A percentile compares a stretch with the other conserved stretches of the same genome.
Conservation (phyloP, 1,140 invertebrate genomes). For the Campoletis sonorensis region DNA sequence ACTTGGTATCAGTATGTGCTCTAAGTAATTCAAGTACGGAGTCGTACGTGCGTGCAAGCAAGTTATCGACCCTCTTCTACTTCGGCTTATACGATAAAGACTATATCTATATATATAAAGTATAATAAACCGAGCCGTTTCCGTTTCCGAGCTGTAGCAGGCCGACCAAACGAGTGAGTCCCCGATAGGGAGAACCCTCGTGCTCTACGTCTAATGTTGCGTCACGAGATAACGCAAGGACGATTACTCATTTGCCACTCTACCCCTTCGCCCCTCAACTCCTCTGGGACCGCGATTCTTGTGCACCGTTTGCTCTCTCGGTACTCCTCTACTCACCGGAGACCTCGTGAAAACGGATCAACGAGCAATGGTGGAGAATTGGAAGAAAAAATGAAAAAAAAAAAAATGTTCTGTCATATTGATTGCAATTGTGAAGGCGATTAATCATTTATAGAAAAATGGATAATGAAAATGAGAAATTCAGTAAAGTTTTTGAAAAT, state of each 20-base stretch:
- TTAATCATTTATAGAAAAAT: no score
- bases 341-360: background rate
- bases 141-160: slow-evolving; percentile 49
- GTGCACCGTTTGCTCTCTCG: slow-evolving; percentile 44
- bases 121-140: slow-evolving; percentile 43
- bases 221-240: slow-evolving; percentile 56
- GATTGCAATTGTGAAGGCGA: no score
- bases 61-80: slow-evolving; percentile 57
- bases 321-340: background rate
- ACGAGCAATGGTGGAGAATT: background rate
- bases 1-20: background rate
- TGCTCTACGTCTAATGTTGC: slow-evolving; percentile 56
- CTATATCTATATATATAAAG: background rate
- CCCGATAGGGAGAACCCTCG: slow-evolving; percentile 43
- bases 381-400: background rate
- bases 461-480: no score
- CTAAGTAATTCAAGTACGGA: background rate
- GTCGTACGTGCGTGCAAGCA: slow-evolving; percentile 54
- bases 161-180: slow-evolving; percentile 23
- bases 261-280: slow-evolving; percentile 32
- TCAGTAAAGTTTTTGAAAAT: background rate
- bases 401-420: no score
- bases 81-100: background rate
- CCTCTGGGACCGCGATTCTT: slow-evolving; percentile 42
- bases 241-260: slow-evolving; percentile 57